These are phyloP conservation scores for Bolborhynchus lineola DNA, from an alignment of 2,113 vertebrate species.

Conservation along the genomic window DNA sequence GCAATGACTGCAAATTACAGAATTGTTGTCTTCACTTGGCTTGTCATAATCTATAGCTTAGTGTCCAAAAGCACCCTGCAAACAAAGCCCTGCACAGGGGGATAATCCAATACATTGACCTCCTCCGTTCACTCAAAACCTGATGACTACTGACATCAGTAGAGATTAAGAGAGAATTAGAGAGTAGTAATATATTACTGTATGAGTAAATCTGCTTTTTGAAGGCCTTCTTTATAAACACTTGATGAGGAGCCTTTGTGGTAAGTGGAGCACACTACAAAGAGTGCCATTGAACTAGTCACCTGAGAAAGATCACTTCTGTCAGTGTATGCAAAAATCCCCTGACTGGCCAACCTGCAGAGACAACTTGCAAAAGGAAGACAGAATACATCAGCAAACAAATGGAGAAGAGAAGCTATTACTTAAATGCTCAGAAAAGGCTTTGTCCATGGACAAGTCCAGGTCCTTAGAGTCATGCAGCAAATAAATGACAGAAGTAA, in stretches of 20 bases:
- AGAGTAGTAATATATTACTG: background rate
- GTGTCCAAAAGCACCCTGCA: background rate
- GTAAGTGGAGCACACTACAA: background rate
- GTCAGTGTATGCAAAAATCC: background rate
- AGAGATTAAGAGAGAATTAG: slow-evolving; percentile 38
- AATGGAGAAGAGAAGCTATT: background rate
- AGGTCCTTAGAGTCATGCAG: background rate
- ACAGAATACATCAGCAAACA: background rate
- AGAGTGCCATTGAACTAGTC: background rate
- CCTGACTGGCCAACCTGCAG: background rate
- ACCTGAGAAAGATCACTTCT: background rate
- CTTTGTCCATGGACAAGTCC: background rate
- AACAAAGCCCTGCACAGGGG: background rate
- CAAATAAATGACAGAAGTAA: background rate
- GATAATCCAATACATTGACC: slow-evolving; percentile 39
- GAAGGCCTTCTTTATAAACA: slow-evolving; percentile 1
- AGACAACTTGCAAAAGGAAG: background rate
- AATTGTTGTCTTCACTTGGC: slow-evolving; percentile 15
- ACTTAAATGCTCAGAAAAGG: background rate
- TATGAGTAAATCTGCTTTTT: slow-evolving; percentile 21
- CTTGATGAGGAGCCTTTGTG: background rate
- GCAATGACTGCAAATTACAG: background rate
- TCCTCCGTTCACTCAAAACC: slow-evolving; percentile 29
- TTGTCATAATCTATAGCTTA: slow-evolving; percentile 27
- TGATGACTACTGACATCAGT: slow-evolving; percentile 20